Conservation (phyloP, 1,140 invertebrate genomes). For the Palaemon carinicauda region DNA sequence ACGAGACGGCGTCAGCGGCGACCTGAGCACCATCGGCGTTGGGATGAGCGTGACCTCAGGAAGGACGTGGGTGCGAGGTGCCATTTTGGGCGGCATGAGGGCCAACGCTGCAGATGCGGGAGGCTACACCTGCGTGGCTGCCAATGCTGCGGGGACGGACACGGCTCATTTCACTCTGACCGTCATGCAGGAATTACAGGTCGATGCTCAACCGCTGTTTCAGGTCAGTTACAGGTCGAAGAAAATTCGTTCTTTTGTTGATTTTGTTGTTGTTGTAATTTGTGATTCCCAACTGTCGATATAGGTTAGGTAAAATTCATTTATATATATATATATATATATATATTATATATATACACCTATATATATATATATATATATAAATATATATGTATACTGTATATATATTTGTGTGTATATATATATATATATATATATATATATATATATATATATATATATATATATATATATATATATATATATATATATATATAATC, state of each 20-base stretch:
- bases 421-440: no score
- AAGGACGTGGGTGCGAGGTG: conserved; percentile 35
- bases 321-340: no score
- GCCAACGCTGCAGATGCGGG: conserved; percentile 22
- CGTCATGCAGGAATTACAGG: conserved; percentile 24
- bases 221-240: conserved; percentile 25
- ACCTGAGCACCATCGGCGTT: conserved; percentile 22
- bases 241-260: not conserved
- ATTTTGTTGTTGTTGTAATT: no score
- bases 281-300: no score
- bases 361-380: no score
- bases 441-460: no score
- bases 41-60: conserved; percentile 1
- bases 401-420: no score
- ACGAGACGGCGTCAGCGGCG: conserved; percentile 36
- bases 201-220: conserved; percentile 8
- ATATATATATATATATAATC: no score
- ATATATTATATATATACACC: no score
- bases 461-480: no score
- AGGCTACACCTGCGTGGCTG: conserved; percentile 37
- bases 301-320: no score
- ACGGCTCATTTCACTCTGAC: conserved; percentile 49
- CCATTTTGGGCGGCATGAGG: conserved; percentile 21
- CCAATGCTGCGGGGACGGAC: conserved; percentile 43
- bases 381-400: no score